Evolutionary conservation across 2,113 vertebrate genomes (phyloP), one percentile per base, ranked within the genome.

Genomic region (Rynchops niger): DNA sequence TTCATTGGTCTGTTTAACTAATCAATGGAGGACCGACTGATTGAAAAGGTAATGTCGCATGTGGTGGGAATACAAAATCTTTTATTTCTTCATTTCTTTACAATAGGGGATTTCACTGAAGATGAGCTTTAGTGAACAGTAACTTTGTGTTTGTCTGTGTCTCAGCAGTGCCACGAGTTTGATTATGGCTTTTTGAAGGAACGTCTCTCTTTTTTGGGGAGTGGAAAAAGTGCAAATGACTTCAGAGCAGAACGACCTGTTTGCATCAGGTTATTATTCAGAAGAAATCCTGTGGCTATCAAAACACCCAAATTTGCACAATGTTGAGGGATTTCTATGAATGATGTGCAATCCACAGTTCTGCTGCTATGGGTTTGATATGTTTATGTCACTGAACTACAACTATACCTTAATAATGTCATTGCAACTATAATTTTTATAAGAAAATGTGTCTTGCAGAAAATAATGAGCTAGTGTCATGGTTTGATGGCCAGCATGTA

Each of bases 91-190:
- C 27, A 19, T 79, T 76, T 79, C 7, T 74, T 85, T 79, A 40
- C 42, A 53, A 4, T 5, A 50, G 14, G 9, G 6, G 9, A n/a
- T 85, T 95, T 82, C 50, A 52, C 9, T 6, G 36, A 71, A 66
- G 36, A 53, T 53, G 22, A 74, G 15, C 2, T 38, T 65, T 58
- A 82, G 5, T 0, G 0, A 61, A 36, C 20, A 90, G 13, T 21
- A 56, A 11, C 8, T 73, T 23, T 38, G 6, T n/a, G 11, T 26
- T 78, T 0, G 1, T 62, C 30, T 2, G 0, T n/a, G 6, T 19
- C 34, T 83, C n/a, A 72, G 49, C 32, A 59, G 15, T 26, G 32
- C 18, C 19, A 20, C 22, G 38, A 71, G 29, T 21, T 49, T 43
- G 26, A 59, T 40, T 52, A 17, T 13, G 20, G 56, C 8, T 71